Percentiles rank a stretch among this genome's conserved stretches.
phyloP scores from a whole-genome alignment of 2,113 vertebrate species.

The Pituophis catenifer region DNA sequence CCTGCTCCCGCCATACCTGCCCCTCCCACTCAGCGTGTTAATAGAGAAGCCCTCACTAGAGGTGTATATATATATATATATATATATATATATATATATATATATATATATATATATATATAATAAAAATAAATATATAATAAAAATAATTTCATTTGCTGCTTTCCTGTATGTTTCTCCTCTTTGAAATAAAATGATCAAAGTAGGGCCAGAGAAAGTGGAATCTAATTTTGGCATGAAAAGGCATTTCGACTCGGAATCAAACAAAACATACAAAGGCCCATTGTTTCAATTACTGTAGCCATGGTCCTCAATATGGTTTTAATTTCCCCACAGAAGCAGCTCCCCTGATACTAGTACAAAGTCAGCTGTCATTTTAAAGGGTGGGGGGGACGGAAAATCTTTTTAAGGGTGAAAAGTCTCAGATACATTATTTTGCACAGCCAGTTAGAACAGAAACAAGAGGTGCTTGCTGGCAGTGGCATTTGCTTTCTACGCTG shows the following conservation, averaged over 20 bases:
- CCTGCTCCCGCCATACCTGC: no score
- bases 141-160: not conserved
- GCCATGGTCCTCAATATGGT: not conserved
- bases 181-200: not conserved
- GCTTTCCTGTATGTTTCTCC: not conserved
- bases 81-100: no score
- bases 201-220: not conserved
- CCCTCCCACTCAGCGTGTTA: no score
- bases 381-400: not conserved
- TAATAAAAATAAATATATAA: no score
- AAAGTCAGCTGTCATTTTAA: not conserved
- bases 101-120: no score
- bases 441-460: slow-evolving; percentile 12
- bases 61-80: no score
- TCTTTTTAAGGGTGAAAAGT: slow-evolving; percentile 32
- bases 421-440: slow-evolving; percentile 16
- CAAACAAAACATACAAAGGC: not conserved
- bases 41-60: no score
- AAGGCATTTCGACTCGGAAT: not conserved
- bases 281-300: not conserved
- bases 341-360: accelerated
- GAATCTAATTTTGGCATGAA: not conserved
- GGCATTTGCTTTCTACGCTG: slow-evolving; percentile 44
- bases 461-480: accelerated
- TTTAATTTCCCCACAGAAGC: not conserved